A percentile compares a stretch with the other conserved stretches of the same genome.
Conservation (phyloP, 2,113 vertebrate species). For the Excalfactoria chinensis region DNA sequence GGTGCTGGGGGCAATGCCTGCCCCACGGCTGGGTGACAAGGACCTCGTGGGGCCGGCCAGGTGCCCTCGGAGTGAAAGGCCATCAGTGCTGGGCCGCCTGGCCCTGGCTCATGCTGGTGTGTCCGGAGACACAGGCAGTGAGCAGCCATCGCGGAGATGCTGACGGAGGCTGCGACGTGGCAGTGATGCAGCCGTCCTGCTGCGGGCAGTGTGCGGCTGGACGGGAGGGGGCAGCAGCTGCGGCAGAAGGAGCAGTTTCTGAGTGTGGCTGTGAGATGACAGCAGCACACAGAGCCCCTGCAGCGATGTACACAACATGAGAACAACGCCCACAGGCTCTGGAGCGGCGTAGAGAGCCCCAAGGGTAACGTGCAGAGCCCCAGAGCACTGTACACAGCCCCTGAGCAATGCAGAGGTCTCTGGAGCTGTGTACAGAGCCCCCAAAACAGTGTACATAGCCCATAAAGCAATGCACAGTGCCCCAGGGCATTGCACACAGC, state of each 20-base stretch:
- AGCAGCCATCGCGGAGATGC: background rate
- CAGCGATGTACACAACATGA: background rate
- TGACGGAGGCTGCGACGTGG: conserved; percentile 51
- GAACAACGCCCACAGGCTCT: background rate
- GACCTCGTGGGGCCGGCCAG: background rate
- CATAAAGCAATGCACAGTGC: background rate
- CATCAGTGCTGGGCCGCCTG: conserved; percentile 34
- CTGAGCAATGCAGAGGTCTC: background rate
- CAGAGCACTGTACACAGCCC: background rate
- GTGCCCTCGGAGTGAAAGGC: conserved; percentile 18
- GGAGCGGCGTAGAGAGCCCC: background rate
- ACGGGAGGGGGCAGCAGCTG: conserved; percentile 43
- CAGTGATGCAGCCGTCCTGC: conserved; percentile 29
- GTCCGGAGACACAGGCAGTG: conserved; percentile 60
- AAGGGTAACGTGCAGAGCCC: background rate
- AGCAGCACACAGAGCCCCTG: background rate
- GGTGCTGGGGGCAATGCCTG: conserved; percentile 6
- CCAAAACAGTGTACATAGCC: background rate
- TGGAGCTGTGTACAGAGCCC: background rate
- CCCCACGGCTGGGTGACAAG: background rate
- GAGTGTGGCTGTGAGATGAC: background rate
- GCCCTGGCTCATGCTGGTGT: conserved; percentile 49
- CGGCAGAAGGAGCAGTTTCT: conserved; percentile 25
- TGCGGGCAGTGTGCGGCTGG: background rate
- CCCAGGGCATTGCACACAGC: background rate